A percentile compares a stretch with the other conserved stretches of the same genome.
Conservation (phyloP, 2,888 invertebrate genomes). For the Onthophagus sagittarius region DNA sequence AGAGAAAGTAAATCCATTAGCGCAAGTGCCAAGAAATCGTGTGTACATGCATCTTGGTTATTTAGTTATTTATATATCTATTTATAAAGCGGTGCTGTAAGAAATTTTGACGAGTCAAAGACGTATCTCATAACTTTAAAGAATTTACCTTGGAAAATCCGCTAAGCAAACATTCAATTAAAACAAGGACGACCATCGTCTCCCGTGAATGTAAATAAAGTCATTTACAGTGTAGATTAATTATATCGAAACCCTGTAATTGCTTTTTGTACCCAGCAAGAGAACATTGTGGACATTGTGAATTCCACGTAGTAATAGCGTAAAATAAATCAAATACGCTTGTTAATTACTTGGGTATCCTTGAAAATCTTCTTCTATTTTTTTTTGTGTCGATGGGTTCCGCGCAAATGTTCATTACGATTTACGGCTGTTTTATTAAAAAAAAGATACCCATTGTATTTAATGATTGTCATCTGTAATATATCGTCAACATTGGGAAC, state of each 20-base stretch:
- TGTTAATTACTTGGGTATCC: not conserved
- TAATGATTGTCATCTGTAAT: not conserved
- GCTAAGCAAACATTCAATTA: not conserved
- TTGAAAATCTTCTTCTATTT: not conserved
- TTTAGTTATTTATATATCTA: not conserved
- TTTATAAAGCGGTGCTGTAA: too few relatives aligned
- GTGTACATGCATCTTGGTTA: not conserved
- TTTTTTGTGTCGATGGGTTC: not conserved
- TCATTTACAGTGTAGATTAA: not conserved
- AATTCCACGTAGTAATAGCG: not conserved
- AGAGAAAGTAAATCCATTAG: not conserved
- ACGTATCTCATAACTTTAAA: too few relatives aligned
- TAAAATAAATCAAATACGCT: not conserved
- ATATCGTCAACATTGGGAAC: not conserved
- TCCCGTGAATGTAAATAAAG: not conserved
- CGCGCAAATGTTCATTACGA: not conserved
- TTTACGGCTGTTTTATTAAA: not conserved
- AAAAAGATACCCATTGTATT: not conserved
- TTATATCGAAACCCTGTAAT: not conserved
- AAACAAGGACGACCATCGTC: not conserved
- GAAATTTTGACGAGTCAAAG: too few relatives aligned
- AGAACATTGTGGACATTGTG: not conserved
- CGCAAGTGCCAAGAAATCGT: not conserved
- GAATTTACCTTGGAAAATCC: not conserved
- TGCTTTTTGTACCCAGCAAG: not conserved